A percentile compares a stretch with the other conserved stretches of the same genome.
Conservation (phyloP, 1,140 invertebrate species). For the Heliconius melpomene region DNA sequence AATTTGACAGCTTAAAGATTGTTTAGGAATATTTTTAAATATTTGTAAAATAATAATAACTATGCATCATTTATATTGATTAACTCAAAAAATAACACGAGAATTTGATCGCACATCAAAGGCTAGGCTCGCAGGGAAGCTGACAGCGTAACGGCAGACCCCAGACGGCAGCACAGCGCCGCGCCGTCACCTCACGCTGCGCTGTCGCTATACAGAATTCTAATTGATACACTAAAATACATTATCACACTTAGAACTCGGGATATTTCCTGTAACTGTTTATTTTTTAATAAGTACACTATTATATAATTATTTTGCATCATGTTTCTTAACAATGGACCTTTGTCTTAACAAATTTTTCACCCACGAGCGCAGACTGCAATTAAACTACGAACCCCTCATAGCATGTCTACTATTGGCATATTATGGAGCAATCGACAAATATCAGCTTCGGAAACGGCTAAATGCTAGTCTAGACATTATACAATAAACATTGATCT, state of each 20-base stretch:
- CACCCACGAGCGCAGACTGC: background rate
- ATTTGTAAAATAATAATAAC: conserved; percentile 8
- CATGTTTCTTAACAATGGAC: background rate
- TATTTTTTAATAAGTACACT: background rate
- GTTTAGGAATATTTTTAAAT: background rate
- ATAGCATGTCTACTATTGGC: background rate
- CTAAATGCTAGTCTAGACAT: too few species aligned
- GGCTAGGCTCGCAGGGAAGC: conserved; percentile 38
- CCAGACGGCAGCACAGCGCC: conserved; percentile 52
- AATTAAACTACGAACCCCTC: background rate
- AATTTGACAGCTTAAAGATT: background rate
- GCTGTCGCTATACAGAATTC: conserved; percentile 71
- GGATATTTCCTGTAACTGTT: background rate
- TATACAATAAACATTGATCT: too few species aligned
- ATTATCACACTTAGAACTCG: conserved; percentile 37
- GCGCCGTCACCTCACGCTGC: conserved; percentile 63
- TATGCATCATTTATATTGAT: conserved; percentile 9
- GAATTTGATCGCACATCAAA: conserved; percentile 60
- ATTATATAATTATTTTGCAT: background rate
- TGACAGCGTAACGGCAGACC: conserved; percentile 39
- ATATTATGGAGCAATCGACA: background rate
- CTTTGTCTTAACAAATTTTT: background rate
- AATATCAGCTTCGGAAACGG: too few species aligned
- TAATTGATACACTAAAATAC: conserved; percentile 79
- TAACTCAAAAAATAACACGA: conserved; percentile 48